Base-by-base conservation (phyloP, 2,113 vertebrate species). In the Oncorhynchus keta region DNA sequence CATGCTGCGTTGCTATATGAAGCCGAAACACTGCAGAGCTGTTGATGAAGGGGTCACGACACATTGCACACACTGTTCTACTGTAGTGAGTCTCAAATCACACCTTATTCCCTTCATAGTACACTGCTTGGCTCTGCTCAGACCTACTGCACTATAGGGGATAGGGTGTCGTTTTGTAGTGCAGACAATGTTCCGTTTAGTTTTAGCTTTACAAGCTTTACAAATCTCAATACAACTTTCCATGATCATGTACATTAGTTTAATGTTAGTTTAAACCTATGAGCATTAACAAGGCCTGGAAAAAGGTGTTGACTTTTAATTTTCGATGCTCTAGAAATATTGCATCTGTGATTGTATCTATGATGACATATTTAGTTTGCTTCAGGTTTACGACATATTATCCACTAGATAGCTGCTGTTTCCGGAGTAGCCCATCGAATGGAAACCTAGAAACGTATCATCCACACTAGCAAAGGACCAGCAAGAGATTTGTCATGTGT, bases 401-500 rank as follows among this genome's bases (percentile, higher is more conserved):
- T 22, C 59, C 59, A 24, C 2, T 62, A 62, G 16, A n/a, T 61
- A 4, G 51, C 13, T 57, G 12, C 51, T 57, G 51, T 57, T 39
- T 39, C 39, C 49, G 3, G 26, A 13, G 24, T 28, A 32, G 61
- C 61, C 20, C 12, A 11, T 8, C 24, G 5, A n/a, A 64, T 66
- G 7, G 5, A 13, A 4, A 45, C 30, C 1, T 70, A 35, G n/a
- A 49, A 48, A 48, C 7, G 1, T 11, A 20, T 26, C 49, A 16
- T 32, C 32, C 70, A 78, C 74, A 81, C 71, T 67, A 69, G 73
- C 64, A 74, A 66, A 64, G 83, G 75, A 81, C 30, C 16, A 84
- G 59, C 16, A 16, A 84, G 70, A 73, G 70, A 79, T 79, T 61
- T 88, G 84, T 28, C 91, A 90, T 90, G 89, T 55, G 0, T 64